These are phyloP conservation scores for Chrysotoxum bicinctum DNA, from an alignment of 2,888 invertebrate species.

Conservation along the genomic window DNA sequence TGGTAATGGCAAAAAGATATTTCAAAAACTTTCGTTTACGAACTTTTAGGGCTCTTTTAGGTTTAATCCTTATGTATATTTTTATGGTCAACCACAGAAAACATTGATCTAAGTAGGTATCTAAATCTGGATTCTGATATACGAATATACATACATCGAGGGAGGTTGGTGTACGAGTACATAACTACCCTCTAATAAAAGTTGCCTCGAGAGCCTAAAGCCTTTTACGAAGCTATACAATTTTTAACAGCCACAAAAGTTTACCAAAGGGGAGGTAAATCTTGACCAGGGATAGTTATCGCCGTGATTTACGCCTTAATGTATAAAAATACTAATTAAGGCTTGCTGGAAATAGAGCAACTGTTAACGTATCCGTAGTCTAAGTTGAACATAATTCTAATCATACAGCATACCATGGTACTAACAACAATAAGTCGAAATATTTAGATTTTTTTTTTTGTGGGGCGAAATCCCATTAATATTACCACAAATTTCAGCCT, in stretches of 20 bases:
- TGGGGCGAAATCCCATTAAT: slow-evolving; percentile 34
- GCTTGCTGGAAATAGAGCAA: slow-evolving; percentile 32
- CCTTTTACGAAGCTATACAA: slow-evolving; percentile 50
- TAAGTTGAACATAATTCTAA: slow-evolving; percentile 4
- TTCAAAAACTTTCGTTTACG: slow-evolving; percentile 18
- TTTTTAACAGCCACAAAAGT: slow-evolving; percentile 52
- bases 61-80: background rate
- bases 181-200: background rate
- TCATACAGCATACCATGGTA: background rate
- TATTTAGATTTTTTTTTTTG: background rate
- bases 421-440: slow-evolving; percentile 16
- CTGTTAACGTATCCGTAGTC: background rate
- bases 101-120: background rate
- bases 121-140: background rate
- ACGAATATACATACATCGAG: background rate
- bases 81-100: slow-evolving; percentile 12
- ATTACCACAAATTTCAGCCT: background rate
- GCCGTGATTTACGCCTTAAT: slow-evolving; percentile 45
- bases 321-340: slow-evolving; percentile 33
- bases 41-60: background rate
- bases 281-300: slow-evolving; percentile 1
- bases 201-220: slow-evolving; percentile 26
- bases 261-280: background rate
- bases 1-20: background rate
- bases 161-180: background rate